Evolutionary conservation across 2,888 invertebrate species (phyloP), one percentile per base, ranked within the genome.

Genomic region (Cryptocephalus primarius): DNA sequence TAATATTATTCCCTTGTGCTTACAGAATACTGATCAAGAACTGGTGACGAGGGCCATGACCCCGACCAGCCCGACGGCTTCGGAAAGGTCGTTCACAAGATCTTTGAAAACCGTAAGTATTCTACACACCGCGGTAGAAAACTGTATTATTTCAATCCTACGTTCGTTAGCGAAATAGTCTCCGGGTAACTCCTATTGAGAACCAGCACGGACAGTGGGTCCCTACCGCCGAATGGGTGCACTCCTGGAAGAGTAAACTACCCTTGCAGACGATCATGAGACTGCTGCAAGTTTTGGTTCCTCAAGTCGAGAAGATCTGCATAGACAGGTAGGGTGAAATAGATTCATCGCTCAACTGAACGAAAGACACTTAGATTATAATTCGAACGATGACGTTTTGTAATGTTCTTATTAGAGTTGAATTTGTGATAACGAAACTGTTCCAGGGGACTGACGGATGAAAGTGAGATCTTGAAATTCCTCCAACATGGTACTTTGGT

Each of bases 231-330:
- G 93, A 94, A 64, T 99, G 97, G 97, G 95, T 94, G 49, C 78
- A 84, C 57, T 84, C 88, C 2, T 99, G 99, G 99, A 93, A 99
- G 66, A 84, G 85, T 52, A 96, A 97, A 72, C 75, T 99, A 55
- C 99, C 99, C 8, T 75, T 99, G 58, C 99, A 99, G 77, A 99
- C 99, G 45, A 97, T 99, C 60, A 99, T 99, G 97, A 76, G 99
- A 57, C 78, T 99, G 64, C 74, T 99, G 56, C 99, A 99, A 74
- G 97, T 99, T 32, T 77, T 99, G 6, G 99, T 99, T 55, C 99
- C 99, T 45, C 99, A 99, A 75, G 99, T 99, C 14, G 99, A 99
- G 74, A 99, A 99, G 75, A 99, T 99, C 60, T 99, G 99, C 73
- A 99, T 99, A 63, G 99, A 96, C 72, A 95, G 94, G 92, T 92